A percentile compares a stretch with the other conserved stretches of the same genome.
Conservation (phyloP, 1,140 invertebrate species). For the Batillaria attramentaria region DNA sequence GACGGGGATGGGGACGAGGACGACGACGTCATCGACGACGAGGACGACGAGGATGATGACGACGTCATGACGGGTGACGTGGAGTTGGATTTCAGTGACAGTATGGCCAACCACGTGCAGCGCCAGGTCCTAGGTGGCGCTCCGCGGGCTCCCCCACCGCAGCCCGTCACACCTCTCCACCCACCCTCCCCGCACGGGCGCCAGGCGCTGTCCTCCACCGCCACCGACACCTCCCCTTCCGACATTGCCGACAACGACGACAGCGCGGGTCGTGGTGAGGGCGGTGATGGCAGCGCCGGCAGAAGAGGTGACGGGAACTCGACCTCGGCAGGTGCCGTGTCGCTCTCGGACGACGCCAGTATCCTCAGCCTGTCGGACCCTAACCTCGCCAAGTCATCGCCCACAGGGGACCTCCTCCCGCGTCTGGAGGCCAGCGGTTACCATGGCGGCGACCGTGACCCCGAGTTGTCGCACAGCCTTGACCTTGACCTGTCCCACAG, state of each 20-base stretch:
- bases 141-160: not conserved
- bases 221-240: conserved; percentile 32
- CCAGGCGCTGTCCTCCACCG: not conserved
- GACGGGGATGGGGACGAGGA: conserved; percentile 50
- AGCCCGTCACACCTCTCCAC: not conserved
- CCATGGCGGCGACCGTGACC: too few relatives aligned
- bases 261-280: not conserved
- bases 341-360: conserved; percentile 36
- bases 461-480: too few relatives aligned
- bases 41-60: conserved; percentile 18
- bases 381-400: conserved; percentile 49
- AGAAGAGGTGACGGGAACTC: conserved; percentile 34
- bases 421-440: conserved; percentile 21
- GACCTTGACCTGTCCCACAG: conserved; percentile 35
- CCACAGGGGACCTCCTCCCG: conserved; percentile 35
- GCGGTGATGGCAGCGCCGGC: not conserved
- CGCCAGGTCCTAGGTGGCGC: not conserved
- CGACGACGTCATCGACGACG: conserved; percentile 32
- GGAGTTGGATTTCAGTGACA: conserved; percentile 63
- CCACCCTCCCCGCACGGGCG: not conserved
- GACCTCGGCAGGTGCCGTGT: conserved; percentile 27
- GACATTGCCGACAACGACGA: conserved; percentile 26
- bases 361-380: conserved; percentile 53
- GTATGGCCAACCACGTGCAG: conserved; percentile 52
- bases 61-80: conserved; percentile 19